A percentile compares a stretch with the other conserved stretches of the same genome.
phyloP scores from a whole-genome alignment of 2,797 vertebrate genomes.

The Pseudochirops corinnae region DNA sequence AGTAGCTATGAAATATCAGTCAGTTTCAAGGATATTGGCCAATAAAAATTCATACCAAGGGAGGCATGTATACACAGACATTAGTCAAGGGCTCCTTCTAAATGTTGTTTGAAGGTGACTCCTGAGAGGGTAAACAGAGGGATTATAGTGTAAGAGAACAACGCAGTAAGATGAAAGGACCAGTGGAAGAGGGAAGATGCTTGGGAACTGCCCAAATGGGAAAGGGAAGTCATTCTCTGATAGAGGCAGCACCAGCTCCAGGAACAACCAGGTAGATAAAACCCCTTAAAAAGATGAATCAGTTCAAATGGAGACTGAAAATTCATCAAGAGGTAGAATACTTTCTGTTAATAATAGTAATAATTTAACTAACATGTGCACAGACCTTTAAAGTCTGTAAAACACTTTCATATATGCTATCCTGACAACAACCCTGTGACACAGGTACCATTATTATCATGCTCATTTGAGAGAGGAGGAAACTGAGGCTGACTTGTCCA shows the following conservation, averaged over 20 bases:
- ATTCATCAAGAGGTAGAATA: neutral
- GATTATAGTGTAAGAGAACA: neutral
- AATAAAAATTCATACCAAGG: neutral
- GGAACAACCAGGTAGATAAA: neutral
- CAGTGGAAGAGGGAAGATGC: neutral
- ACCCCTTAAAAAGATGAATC: neutral
- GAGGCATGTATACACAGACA: neutral
- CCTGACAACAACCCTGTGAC: neutral
- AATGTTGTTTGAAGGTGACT: neutral
- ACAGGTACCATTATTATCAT: neutral
- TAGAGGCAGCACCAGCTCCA: neutral
- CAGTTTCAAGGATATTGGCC: neutral
- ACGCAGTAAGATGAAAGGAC: neutral
- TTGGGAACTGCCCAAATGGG: neutral
- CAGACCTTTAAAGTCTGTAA: neutral
- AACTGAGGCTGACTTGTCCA: neutral
- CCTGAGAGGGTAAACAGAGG: neutral
- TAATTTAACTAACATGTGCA: neutral
- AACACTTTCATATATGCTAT: neutral
- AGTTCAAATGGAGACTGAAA: neutral
- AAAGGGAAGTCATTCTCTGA: neutral
- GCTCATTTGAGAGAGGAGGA: neutral
- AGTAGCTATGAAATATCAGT: neutral
- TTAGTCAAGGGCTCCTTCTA: neutral
- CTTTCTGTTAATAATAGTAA: neutral